These are phyloP conservation scores for Armadillidium nasatum DNA, from an alignment of 1,140 invertebrate species.

Conservation along the genomic window DNA sequence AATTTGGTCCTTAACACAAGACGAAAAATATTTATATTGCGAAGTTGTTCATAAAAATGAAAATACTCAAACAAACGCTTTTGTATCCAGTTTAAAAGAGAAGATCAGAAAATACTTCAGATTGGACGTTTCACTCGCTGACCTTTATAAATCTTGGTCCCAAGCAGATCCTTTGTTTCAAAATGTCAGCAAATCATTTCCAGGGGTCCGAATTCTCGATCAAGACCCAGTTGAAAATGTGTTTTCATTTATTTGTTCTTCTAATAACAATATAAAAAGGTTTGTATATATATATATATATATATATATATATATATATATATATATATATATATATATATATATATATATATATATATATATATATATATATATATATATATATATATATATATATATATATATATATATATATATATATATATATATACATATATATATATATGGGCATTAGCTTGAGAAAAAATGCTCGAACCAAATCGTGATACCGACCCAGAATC, in stretches of 20 bases:
- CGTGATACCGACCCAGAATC: too few relatives aligned
- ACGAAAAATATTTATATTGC: conserved; percentile 24
- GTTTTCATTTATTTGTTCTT: conserved; percentile 53
- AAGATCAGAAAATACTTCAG: not conserved
- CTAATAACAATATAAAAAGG: conserved; percentile 27
- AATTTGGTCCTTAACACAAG: conserved; percentile 36
- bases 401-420: conserved; percentile 27
- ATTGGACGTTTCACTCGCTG: not conserved
- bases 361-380: conserved; percentile 26
- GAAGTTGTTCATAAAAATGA: not conserved
- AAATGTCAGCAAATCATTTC: conserved; percentile 54
- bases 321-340: conserved; percentile 22
- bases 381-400: conserved; percentile 25
- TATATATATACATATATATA: conserved; percentile 16
- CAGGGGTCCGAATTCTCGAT: conserved; percentile 81
- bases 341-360: conserved; percentile 27
- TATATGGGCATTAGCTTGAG: too few relatives aligned
- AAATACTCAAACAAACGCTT: not conserved
- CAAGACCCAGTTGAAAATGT: conserved; percentile 91
- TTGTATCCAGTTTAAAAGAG: not conserved
- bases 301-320: conserved; percentile 18
- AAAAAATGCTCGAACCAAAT: too few relatives aligned
- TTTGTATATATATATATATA: conserved; percentile 14
- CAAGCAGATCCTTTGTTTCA: conserved; percentile 54
- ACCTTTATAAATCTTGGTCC: conserved; percentile 37